These are phyloP conservation scores for Paguma larvata DNA, from an alignment of 2,797 vertebrate species.

Conservation along the genomic window DNA sequence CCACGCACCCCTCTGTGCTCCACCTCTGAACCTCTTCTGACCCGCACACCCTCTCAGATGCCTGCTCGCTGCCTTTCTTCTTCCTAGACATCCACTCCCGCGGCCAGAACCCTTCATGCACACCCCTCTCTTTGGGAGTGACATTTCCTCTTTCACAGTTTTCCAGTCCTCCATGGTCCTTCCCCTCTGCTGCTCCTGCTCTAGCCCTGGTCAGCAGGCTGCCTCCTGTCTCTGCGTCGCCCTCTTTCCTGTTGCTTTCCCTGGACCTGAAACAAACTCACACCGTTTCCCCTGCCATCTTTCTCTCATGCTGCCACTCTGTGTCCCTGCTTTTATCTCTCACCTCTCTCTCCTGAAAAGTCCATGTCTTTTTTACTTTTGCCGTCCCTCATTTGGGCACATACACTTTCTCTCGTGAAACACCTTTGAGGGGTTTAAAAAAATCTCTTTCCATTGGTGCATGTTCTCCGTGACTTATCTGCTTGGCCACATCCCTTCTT, in stretches of 20 bases:
- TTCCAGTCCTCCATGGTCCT: not conserved
- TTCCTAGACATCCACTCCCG: not conserved
- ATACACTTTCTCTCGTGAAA: not conserved
- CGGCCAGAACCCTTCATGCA: not conserved
- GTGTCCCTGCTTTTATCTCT: not conserved
- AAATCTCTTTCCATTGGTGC: not conserved
- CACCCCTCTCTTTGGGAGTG: not conserved
- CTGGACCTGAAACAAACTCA: not conserved
- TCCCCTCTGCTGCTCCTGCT: not conserved
- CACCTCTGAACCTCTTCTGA: not conserved
- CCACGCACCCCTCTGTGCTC: not conserved
- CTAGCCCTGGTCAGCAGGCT: not conserved
- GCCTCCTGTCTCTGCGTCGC: not conserved
- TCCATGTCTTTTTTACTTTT: not conserved
- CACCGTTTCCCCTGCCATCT: fast-evolving
- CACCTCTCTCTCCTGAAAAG: not conserved
- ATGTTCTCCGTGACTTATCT: not conserved
- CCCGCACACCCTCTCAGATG: too few species aligned
- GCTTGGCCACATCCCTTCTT: not conserved
- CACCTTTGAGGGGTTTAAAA: not conserved
- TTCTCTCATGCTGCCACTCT: not conserved
- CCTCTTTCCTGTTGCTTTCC: fast-evolving
- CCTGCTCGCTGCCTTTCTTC: not conserved
- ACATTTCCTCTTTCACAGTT: too few species aligned
- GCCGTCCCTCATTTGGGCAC: not conserved